These are phyloP conservation scores for Trichonephila clavipes DNA, from an alignment of 1,140 invertebrate genomes.

Conservation along the genomic window DNA sequence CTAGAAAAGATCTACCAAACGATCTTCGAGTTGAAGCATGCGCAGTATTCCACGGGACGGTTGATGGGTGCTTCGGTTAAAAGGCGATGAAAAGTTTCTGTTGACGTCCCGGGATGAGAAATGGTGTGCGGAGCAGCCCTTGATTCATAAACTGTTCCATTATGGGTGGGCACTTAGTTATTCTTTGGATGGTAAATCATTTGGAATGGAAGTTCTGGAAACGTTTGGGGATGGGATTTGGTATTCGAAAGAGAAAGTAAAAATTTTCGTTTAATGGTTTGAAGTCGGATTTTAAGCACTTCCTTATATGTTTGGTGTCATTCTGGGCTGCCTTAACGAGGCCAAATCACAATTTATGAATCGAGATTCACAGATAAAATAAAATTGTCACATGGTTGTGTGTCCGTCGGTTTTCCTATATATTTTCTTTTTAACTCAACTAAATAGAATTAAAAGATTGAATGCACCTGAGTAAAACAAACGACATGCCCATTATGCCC, in stretches of 20 bases:
- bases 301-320: too few species aligned
- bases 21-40: not conserved
- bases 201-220: not conserved
- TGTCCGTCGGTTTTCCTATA: too few species aligned
- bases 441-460: too few species aligned
- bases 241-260: not conserved
- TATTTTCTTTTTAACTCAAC: too few species aligned
- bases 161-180: not conserved
- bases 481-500: too few species aligned
- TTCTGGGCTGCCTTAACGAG: too few species aligned
- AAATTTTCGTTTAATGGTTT: too few species aligned
- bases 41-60: not conserved
- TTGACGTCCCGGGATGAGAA: conserved; percentile 1
- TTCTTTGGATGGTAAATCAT: conserved; percentile 8
- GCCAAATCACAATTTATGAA: too few species aligned
- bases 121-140: not conserved
- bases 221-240: not conserved
- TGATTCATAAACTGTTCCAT: not conserved
- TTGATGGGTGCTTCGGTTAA: not conserved
- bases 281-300: too few species aligned
- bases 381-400: too few species aligned
- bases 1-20: not conserved
- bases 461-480: too few species aligned
- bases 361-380: too few species aligned
- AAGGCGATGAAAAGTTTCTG: conserved; percentile 10